phyloP scores from a whole-genome alignment of 1,140 invertebrate genomes.

The Atta colombica region DNA sequence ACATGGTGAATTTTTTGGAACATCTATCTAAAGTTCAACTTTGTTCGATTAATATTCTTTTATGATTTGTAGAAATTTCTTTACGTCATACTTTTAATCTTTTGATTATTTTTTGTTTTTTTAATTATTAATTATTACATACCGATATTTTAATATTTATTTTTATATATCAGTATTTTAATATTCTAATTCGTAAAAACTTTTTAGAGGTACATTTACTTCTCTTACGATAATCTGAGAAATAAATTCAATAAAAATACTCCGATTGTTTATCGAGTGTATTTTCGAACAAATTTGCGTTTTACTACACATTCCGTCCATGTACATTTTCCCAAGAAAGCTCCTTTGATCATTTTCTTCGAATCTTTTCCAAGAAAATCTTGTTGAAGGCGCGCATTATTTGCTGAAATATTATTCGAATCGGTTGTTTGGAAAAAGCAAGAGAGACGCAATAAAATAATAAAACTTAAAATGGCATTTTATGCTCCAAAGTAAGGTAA shows the following conservation, averaged over 20 bases:
- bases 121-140: not conserved
- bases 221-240: not conserved
- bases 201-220: not conserved
- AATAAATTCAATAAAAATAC: not conserved
- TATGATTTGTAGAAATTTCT: not conserved
- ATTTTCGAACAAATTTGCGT: not conserved
- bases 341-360: not conserved
- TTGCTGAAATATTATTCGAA: not conserved
- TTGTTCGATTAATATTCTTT: slow-evolving; percentile 6
- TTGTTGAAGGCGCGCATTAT: not conserved
- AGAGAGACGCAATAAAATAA: not conserved
- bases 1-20: not conserved
- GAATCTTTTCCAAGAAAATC: slow-evolving; percentile 42
- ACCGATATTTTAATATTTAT: not conserved
- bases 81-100: not conserved
- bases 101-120: not conserved
- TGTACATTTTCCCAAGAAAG: not conserved
- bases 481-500: not conserved
- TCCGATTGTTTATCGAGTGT: not conserved
- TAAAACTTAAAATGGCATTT: not conserved
- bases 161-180: too few species aligned
- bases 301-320: not conserved
- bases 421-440: slow-evolving; percentile 3
- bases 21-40: not conserved
- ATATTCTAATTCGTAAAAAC: not conserved